Percentiles rank a stretch among this genome's conserved stretches.
Evolutionary conservation across 2,797 vertebrate genomes (phyloP).

Genomic region (Momotus momota): DNA sequence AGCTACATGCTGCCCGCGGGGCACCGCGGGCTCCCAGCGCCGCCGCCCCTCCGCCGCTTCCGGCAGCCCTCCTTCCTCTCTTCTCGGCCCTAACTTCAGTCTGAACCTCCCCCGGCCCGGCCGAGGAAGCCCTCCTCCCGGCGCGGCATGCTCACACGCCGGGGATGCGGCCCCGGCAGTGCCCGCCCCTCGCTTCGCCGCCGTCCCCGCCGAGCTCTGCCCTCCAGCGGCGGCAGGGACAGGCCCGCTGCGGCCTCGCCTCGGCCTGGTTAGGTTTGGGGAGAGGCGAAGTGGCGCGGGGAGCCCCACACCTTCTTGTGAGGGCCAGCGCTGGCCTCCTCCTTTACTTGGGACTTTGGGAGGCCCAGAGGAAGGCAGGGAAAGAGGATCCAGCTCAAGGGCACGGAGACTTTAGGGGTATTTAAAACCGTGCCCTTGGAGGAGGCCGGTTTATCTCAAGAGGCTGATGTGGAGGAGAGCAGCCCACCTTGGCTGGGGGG

Average conservation of each 20-base stretch:
- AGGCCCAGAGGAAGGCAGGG: neutral
- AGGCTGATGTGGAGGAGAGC: neutral
- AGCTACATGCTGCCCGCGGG: conserved; percentile 58
- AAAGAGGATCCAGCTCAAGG: fast-evolving
- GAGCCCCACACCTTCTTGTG: fast-evolving
- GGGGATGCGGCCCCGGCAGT: neutral
- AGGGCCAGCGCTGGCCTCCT: fast-evolving
- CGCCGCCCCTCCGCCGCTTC: conserved; percentile 15
- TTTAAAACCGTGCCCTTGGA: too few species aligned
- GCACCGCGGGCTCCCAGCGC: neutral
- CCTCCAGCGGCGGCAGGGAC: neutral
- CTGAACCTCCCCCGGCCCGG: conserved; percentile 28
- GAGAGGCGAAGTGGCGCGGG: fast-evolving
- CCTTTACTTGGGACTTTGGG: neutral
- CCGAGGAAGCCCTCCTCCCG: conserved; percentile 20
- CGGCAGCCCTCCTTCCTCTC: conserved; percentile 6
- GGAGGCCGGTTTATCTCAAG: neutral
- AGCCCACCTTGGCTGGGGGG: neutral
- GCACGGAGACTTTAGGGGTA: fast-evolving
- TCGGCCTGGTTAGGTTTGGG: fast-evolving
- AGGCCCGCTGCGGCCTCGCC: fast-evolving
- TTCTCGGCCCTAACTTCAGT: neutral
- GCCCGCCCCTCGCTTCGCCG: neutral
- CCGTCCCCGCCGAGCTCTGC: conserved; percentile 12
- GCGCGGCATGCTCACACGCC: conserved; percentile 29